phyloP scores from a whole-genome alignment of 1,140 invertebrate species.

The Hypothenemus hampei region DNA sequence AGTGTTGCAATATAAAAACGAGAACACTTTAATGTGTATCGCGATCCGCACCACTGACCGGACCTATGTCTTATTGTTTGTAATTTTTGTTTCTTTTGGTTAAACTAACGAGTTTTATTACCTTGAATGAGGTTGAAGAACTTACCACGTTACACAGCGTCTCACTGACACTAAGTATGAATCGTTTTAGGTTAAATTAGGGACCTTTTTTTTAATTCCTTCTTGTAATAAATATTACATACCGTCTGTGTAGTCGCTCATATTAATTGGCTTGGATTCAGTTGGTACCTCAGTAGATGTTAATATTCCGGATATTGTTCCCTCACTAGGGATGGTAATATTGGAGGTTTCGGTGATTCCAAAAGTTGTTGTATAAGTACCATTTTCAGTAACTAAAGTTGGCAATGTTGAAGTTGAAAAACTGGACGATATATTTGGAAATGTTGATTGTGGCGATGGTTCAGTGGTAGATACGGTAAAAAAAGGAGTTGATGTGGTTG shows the following conservation, averaged over 20 bases:
- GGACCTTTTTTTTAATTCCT: no score
- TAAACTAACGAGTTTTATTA: slow-evolving; percentile 33
- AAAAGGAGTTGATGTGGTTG: slow-evolving; percentile 34
- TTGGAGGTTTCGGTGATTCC: no score
- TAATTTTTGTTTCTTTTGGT: slow-evolving; percentile 9
- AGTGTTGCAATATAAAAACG: slow-evolving; percentile 2
- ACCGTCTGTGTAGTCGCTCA: slow-evolving; percentile 66
- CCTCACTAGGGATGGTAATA: no score
- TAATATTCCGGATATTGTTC: no score
- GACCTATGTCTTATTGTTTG: slow-evolving; percentile 20
- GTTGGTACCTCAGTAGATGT: slow-evolving; percentile 7
- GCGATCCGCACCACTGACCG: not conserved
- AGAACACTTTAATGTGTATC: slow-evolving; percentile 4
- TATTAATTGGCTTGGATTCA: slow-evolving; percentile 49
- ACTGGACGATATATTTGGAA: not conserved
- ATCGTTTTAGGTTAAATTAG: no score
- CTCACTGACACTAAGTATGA: slow-evolving; percentile 5
- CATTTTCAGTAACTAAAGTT: no score
- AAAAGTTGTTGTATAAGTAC: no score
- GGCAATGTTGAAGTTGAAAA: not conserved
- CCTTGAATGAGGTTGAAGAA: slow-evolving; percentile 42
- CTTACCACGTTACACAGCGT: slow-evolving; percentile 21
- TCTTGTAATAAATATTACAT: no score
- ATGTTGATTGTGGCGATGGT: slow-evolving; percentile 39
- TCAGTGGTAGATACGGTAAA: slow-evolving; percentile 27